Base-by-base conservation (phyloP, 2,888 invertebrate genomes). In the Cryptus armator region DNA sequence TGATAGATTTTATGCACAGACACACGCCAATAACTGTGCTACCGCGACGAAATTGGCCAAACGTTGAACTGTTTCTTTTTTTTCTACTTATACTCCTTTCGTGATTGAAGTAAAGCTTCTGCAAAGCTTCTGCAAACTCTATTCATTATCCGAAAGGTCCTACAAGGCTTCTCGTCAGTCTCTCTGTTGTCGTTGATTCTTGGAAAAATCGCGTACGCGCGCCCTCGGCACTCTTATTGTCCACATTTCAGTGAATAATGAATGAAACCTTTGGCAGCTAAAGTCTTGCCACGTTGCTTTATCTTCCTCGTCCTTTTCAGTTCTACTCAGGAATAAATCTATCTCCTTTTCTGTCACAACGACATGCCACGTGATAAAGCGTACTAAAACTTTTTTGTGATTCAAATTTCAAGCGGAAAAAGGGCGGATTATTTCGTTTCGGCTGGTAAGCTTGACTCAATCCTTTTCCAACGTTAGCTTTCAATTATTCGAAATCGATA, bases 201-300 rank as follows among this genome's bases (percentile, higher is more conserved):
- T 3, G 24, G 24, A 56, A 59, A 10, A 19, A 2, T 29, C 24
- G 10, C 59, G 12, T 12, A 19, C 24, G 19, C 59, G 24, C 19
- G 12, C 24, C 2, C 12, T 59, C 59, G 29, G 59, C 59, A 59
- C 24, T 59, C 59, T 10, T 24, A 59, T 59, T 59, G 59, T 59
- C 24, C 29, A 59, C 19, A 29, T 59, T 24, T 24, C 3, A 29
- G 24, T 59, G 59, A 59, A 59, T 59, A 24, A 59, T 10, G 29
- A 59, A 59, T 59, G 24, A 29, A 59, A 19, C 10, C 6, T 10
- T 19, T 19, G 12, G 9, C 24, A 29, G 12, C 5, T 10, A 12
- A 24, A 19, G 19, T 24, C 10, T 59, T 59, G 24, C 24, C 24
- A 2, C 24, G 24, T 24, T 2, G 24, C 24, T 24, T 2, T 24